These are phyloP conservation scores for Aleiodes sp. DNA, from an alignment of 1,140 invertebrate species.

Conservation along the genomic window DNA sequence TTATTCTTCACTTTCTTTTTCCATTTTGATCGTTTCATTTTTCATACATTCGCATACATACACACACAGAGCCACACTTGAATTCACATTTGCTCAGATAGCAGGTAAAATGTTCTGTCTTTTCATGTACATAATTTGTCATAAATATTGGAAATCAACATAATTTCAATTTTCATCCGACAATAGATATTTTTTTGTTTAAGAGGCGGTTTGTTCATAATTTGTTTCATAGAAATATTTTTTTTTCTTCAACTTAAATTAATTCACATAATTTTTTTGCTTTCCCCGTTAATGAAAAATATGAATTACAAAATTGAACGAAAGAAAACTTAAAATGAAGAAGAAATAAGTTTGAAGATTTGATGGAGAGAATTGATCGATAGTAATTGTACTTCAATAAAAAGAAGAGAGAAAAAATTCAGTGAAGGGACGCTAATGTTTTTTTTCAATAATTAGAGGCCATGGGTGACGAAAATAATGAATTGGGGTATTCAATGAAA, in stretches of 20 bases:
- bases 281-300: background rate
- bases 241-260: background rate
- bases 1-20: background rate
- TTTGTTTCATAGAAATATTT: background rate
- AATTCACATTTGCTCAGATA: background rate
- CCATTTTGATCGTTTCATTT: background rate
- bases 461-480: background rate
- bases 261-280: slow-evolving; percentile 1
- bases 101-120: background rate
- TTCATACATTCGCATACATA: background rate
- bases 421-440: background rate
- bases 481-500: background rate
- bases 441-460: too few relatives aligned
- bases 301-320: background rate
- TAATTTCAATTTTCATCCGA: background rate
- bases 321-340: background rate
- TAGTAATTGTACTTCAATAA: background rate
- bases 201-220: slow-evolving; percentile 6
- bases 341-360: too few relatives aligned
- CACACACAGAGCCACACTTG: background rate
- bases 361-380: background rate
- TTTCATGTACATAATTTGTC: slow-evolving; percentile 3
- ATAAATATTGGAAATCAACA: background rate
- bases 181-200: background rate
- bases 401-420: background rate